Conservation (phyloP, 2,888 invertebrate species). For the Lycaena phlaeas region DNA sequence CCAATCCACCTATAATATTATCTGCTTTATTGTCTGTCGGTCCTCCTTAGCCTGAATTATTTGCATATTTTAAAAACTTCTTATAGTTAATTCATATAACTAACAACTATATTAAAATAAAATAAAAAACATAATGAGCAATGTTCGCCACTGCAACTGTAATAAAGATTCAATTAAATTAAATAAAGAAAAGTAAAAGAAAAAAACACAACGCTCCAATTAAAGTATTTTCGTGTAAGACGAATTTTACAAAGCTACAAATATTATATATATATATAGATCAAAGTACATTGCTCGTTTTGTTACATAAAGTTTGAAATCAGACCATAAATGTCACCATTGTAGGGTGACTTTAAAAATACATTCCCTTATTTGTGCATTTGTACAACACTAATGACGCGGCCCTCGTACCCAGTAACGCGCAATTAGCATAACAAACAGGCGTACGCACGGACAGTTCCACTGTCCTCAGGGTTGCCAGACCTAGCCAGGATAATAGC, state of each 20-base stretch:
- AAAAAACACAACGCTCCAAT: background rate
- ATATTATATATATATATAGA: background rate
- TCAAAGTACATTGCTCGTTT: slow-evolving; percentile 5
- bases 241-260: background rate
- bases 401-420: slow-evolving; percentile 13
- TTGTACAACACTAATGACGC: slow-evolving; percentile 11
- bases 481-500: background rate
- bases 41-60: too few species aligned
- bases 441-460: slow-evolving; percentile 21
- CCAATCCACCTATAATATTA: too few species aligned
- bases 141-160: too few species aligned
- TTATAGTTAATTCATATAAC: too few species aligned
- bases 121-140: too few species aligned
- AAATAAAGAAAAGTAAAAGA: too few species aligned
- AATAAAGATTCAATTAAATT: too few species aligned
- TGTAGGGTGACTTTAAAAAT: slow-evolving; percentile 22
- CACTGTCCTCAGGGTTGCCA: slow-evolving; percentile 9
- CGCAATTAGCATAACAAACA: slow-evolving; percentile 30
- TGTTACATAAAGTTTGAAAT: slow-evolving; percentile 3
- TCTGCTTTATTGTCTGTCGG: too few species aligned
- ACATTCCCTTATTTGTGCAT: slow-evolving; percentile 7
- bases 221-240: background rate
- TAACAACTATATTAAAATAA: too few species aligned
- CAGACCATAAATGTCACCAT: slow-evolving; percentile 23
- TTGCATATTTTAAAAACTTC: too few species aligned